Evolutionary conservation across 2,888 invertebrate species (phyloP), one percentile per base, ranked within the genome.

Genomic region (Agrochola lota): DNA sequence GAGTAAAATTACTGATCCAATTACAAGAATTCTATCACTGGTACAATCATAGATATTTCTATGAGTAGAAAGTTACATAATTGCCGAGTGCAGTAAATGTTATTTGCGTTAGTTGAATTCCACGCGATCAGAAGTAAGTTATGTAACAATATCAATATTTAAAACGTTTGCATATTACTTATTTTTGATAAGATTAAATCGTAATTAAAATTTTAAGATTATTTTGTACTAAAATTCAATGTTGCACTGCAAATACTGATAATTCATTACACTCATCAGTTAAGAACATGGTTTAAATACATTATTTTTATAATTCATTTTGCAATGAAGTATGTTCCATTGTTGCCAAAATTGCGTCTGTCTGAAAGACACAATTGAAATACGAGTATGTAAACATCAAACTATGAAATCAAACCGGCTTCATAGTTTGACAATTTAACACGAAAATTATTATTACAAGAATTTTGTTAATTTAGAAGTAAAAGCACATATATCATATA

Each of bases 291-390:
- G 20, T 35, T 67, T 49, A n/a, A n/a, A 49, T 1, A 35, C 8
- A 35, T 49, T 49, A 49, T 49, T 7, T 49, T 49, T 17, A 49
- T 49, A 17, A 20, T 49, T 46, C 49, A 49, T 72, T 52, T 26
- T 30, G 17, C 3, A 62, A 43, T 30, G 12, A 63, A 76, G 30
- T 35, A 20, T 55, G 60, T 62, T 60, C n/a, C 15, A n/a, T 62
- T 62, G n/a, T 35, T 20, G 9, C 1, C 76, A 26, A 55, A 76
- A 76, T 76, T 35, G 8, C 7, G 20, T 52, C 17, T 75, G 40
- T 12, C 8, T 75, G 6, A 46, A 46, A 46, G 46, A 1, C 11
- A n/a, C 1, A 20, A 35, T 55, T 76, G 20, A 23, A 7, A 35
- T 35, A 26, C 30, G 20, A 63, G 20, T 62, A 52, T 46, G 12